Percentiles rank a stretch among this genome's conserved stretches.
Conservation (phyloP, 2,888 invertebrate species). For the Lysandra coridon region DNA sequence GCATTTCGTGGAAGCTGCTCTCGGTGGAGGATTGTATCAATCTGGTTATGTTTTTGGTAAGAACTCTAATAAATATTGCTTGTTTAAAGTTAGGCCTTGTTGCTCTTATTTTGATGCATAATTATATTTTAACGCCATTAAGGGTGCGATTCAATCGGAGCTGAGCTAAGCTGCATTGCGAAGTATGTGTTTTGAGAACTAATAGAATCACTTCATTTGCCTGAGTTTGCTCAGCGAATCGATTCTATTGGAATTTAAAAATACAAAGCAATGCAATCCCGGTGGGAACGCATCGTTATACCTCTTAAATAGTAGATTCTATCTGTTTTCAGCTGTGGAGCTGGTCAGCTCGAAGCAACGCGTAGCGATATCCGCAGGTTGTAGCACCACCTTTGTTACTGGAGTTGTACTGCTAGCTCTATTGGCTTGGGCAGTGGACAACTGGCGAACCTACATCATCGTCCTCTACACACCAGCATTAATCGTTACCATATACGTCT, state of each 20-base stretch:
- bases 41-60: constrained; percentile 82
- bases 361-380: constrained; percentile 86
- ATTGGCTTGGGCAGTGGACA: constrained; percentile 84
- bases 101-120: too few relatives aligned
- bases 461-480: constrained; percentile 86
- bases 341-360: constrained; percentile 87
- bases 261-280: too few relatives aligned
- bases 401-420: constrained; percentile 86
- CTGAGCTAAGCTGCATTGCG: too few relatives aligned
- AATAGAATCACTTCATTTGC: too few relatives aligned
- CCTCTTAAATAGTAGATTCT: too few relatives aligned
- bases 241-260: too few relatives aligned
- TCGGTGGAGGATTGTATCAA: constrained; percentile 80
- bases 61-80: constrained; percentile 36
- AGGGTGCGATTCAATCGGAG: too few relatives aligned
- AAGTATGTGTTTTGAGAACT: too few relatives aligned
- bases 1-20: constrained; percentile 81
- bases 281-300: too few relatives aligned
- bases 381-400: constrained; percentile 87
- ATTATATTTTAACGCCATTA: too few relatives aligned
- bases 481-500: constrained; percentile 84
- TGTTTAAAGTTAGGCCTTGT: too few relatives aligned
- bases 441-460: constrained; percentile 86
- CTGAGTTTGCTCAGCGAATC: too few relatives aligned
- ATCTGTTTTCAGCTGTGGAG: constrained; percentile 83